These are phyloP conservation scores for Peromyscus attwateri DNA, from an alignment of 2,797 vertebrate species.

Conservation along the genomic window DNA sequence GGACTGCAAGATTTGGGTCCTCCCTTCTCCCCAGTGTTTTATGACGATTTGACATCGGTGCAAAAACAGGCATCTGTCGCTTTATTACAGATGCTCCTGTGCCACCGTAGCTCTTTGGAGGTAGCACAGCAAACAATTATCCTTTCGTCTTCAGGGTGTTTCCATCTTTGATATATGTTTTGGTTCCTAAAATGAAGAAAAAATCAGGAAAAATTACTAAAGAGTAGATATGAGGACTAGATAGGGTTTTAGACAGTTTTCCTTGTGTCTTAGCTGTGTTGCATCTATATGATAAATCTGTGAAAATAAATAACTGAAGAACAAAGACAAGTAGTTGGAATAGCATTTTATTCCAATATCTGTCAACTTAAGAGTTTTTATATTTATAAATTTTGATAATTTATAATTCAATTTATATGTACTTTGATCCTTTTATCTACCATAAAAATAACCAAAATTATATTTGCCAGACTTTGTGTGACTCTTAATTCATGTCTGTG, in stretches of 20 bases:
- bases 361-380: conserved; percentile 46
- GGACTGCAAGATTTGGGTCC: conserved; percentile 73
- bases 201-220: conserved; percentile 31
- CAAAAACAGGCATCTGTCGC: conserved; percentile 26
- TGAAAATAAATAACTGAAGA: conserved; percentile 11
- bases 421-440: background rate
- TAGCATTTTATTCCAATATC: background rate
- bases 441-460: background rate
- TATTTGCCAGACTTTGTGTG: conserved; percentile 12
- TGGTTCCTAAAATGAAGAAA: background rate
- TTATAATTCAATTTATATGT: conserved; percentile 31
- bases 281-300: background rate
- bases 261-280: background rate
- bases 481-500: background rate
- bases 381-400: conserved; percentile 3
- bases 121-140: conserved; percentile 66
- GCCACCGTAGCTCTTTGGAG: conserved; percentile 37
- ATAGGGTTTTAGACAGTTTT: conserved; percentile 28
- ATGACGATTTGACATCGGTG: conserved; percentile 79
- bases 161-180: conserved; percentile 57
- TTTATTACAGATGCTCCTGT: conserved; percentile 64
- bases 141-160: conserved; percentile 59
- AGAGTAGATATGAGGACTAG: background rate
- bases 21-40: conserved; percentile 80
- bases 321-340: background rate